phyloP scores from a whole-genome alignment of 2,113 vertebrate species.

The Pelvicachromis taeniatus region DNA sequence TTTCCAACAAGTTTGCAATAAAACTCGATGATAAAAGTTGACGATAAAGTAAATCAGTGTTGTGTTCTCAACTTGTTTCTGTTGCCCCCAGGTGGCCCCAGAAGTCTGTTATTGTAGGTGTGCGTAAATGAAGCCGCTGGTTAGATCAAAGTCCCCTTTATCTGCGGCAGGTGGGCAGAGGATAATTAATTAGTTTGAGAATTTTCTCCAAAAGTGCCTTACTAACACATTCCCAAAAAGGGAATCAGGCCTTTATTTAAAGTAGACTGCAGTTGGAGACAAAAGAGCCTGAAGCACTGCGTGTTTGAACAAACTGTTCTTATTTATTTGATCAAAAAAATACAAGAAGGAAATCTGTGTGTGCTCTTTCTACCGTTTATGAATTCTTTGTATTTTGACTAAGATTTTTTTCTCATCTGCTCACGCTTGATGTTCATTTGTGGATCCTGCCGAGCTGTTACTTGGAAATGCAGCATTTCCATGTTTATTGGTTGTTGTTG shows the following conservation, averaged over 20 bases:
- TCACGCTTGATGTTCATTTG: not conserved
- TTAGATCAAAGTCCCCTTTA: not conserved
- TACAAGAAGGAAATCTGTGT: not conserved
- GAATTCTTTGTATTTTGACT: not conserved
- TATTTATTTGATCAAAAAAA: not conserved
- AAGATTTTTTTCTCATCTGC: not conserved
- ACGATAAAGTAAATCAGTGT: not conserved
- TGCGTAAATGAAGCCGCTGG: not conserved
- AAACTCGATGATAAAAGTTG: not conserved
- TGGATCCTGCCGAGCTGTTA: not conserved
- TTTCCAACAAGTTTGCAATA: not conserved
- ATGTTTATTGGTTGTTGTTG: not conserved
- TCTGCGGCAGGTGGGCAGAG: not conserved
- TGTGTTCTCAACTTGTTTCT: not conserved
- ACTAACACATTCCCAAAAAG: not conserved
- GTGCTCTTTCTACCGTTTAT: not conserved
- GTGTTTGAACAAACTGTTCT: not conserved
- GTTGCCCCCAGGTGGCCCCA: not conserved
- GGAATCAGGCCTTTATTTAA: not conserved
- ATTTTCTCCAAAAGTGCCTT: not conserved
- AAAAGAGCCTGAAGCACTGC: not conserved
- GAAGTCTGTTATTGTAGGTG: not conserved
- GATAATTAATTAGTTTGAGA: not conserved
- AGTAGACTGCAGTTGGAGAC: not conserved
- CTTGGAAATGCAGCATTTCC: not conserved